phyloP scores from a whole-genome alignment of 2,797 vertebrate species.

The Gobio occitaniae region DNA sequence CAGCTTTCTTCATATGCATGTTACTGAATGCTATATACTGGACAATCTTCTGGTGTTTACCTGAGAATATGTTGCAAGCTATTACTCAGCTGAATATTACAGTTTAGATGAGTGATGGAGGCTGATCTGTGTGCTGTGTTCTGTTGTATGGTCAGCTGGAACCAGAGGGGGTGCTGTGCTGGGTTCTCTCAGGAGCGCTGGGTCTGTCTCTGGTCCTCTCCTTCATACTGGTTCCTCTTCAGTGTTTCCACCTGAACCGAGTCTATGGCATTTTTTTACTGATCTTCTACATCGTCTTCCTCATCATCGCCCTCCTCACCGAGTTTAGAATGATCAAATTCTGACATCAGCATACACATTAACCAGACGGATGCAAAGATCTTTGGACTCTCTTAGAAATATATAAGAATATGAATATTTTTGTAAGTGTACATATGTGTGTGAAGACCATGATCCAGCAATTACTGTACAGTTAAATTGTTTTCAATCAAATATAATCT shows the following conservation, averaged over 20 bases:
- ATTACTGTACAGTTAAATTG: not conserved
- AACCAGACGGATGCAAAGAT: constrained; percentile 6
- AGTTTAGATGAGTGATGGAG: not conserved
- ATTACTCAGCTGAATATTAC: not conserved
- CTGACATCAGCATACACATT: constrained; percentile 25
- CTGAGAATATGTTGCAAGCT: not conserved
- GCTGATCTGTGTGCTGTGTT: not conserved
- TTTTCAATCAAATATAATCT: constrained; percentile 5
- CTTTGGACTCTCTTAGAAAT: not conserved
- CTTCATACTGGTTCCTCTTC: constrained; percentile 85
- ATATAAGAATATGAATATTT: constrained; percentile 6
- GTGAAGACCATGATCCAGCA: not conserved
- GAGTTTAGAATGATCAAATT: constrained; percentile 85
- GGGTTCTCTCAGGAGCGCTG: constrained; percentile 88
- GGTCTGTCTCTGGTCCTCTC: constrained; percentile 91
- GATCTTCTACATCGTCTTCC: constrained; percentile 85
- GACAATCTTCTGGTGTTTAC: not conserved
- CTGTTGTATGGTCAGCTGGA: constrained; percentile 81
- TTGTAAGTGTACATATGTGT: constrained; percentile 1
- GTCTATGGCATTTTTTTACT: constrained; percentile 86
- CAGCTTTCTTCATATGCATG: not conserved
- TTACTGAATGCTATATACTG: not conserved
- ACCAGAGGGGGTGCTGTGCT: constrained; percentile 84
- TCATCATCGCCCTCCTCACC: constrained; percentile 87
- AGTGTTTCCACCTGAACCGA: constrained; percentile 84